Evolutionary conservation across 2,797 vertebrate species (phyloP).

Genomic region (Balearica regulorum): DNA sequence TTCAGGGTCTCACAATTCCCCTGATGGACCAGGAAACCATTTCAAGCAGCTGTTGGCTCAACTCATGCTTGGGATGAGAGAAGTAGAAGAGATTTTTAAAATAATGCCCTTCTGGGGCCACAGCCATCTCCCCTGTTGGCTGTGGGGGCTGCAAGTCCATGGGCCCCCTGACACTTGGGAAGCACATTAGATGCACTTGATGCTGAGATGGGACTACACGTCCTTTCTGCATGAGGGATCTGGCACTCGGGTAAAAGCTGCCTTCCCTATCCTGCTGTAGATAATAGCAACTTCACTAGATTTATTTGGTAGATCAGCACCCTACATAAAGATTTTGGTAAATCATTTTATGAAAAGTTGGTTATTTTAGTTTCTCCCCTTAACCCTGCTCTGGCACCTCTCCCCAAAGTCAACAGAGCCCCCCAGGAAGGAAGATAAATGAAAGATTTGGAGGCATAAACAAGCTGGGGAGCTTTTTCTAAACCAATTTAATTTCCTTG

Average conservation of each 20-base stretch:
- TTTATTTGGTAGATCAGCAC: background rate
- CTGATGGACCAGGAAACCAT: background rate
- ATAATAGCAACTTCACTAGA: background rate
- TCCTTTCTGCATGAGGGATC: background rate
- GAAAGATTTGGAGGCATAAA: background rate
- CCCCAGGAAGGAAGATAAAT: background rate
- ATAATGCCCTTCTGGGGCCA: accelerated
- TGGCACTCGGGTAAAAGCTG: background rate
- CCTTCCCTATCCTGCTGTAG: background rate
- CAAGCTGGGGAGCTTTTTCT: background rate
- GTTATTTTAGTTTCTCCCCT: background rate
- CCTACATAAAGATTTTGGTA: background rate
- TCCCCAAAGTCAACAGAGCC: background rate
- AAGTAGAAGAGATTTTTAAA: background rate
- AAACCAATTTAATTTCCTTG: background rate
- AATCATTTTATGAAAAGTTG: background rate
- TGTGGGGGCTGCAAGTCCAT: background rate
- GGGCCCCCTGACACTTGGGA: background rate
- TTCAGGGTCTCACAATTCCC: background rate
- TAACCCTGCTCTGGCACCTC: background rate
- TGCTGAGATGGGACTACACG: background rate
- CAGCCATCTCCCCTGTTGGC: background rate
- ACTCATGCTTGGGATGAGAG: background rate
- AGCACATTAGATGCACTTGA: background rate
- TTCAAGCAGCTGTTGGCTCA: background rate